Conservation (phyloP, 2,113 vertebrate species). For the Odocoileus hemionus region DNA sequence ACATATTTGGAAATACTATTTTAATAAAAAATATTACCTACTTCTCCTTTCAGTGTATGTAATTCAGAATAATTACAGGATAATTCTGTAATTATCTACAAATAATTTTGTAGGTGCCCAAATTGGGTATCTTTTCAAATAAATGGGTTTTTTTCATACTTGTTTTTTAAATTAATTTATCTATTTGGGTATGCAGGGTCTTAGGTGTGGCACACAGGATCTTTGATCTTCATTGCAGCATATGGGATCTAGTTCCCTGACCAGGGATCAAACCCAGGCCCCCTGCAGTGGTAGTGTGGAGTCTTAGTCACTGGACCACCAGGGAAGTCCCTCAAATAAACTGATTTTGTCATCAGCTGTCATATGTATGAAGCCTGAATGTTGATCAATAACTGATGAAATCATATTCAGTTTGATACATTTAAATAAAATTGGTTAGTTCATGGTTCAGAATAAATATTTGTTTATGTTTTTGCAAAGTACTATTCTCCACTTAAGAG, state of each 20-base stretch:
- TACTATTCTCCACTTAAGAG: not conserved
- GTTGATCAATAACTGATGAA: not conserved
- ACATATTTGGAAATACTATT: not conserved
- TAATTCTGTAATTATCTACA: not conserved
- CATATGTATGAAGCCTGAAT: not conserved
- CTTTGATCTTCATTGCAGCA: not conserved
- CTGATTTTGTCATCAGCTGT: not conserved
- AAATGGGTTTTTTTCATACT: not conserved
- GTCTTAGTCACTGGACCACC: not conserved
- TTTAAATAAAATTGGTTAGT: conserved; percentile 4
- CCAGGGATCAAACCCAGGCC: not conserved
- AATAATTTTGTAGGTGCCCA: not conserved
- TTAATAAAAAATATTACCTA: not conserved
- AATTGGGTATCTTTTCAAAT: conserved; percentile 20
- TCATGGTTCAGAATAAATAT: conserved; percentile 1
- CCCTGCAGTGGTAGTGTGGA: not conserved
- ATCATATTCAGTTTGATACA: not conserved
- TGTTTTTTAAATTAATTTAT: not conserved
- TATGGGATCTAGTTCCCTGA: not conserved
- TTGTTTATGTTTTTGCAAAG: conserved; percentile 1
- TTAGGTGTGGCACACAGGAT: not conserved
- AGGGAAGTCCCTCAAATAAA: not conserved
- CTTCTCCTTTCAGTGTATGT: not conserved
- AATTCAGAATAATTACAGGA: conserved; percentile 10
- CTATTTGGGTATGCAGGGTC: not conserved